Percentiles rank a stretch among this genome's conserved stretches.
Evolutionary conservation across 2,888 invertebrate genomes (phyloP).

Genomic region (Lithophane leautieri): DNA sequence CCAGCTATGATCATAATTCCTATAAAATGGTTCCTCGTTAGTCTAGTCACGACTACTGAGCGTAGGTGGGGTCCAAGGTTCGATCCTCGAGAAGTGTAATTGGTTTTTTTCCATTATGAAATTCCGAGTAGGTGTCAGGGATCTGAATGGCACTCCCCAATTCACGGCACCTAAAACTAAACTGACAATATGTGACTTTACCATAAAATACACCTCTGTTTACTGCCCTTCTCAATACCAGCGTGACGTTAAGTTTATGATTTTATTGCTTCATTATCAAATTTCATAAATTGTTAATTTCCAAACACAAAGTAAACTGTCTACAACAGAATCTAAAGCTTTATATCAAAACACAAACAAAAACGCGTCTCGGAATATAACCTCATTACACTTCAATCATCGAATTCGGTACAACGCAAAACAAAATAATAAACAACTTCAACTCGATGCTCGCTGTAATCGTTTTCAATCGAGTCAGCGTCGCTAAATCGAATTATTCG

Average conservation of each 20-base stretch:
- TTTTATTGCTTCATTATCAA: background rate
- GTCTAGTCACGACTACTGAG: background rate
- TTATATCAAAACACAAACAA: constrained; percentile 50
- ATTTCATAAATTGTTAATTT: background rate
- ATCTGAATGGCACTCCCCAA: background rate
- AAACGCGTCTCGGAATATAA: constrained; percentile 55
- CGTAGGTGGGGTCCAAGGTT: accelerated
- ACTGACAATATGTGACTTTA: background rate
- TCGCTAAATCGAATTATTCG: constrained; percentile 73
- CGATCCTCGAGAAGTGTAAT: too few relatives aligned
- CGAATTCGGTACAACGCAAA: constrained; percentile 67
- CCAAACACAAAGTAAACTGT: constrained; percentile 24
- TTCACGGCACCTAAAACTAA: background rate
- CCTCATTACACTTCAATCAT: constrained; percentile 72
- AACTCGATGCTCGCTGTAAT: constrained; percentile 74
- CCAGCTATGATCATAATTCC: background rate
- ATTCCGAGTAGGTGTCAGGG: background rate
- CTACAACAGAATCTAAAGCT: constrained; percentile 23
- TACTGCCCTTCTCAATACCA: too few relatives aligned
- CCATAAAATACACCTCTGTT: background rate
- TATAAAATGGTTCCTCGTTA: background rate
- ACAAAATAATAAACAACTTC: constrained; percentile 74
- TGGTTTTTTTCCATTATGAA: background rate
- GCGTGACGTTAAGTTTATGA: background rate
- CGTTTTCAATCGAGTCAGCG: constrained; percentile 79